Evolutionary conservation across 2,113 vertebrate genomes (phyloP).

Genomic region (Archilochus colubris): DNA sequence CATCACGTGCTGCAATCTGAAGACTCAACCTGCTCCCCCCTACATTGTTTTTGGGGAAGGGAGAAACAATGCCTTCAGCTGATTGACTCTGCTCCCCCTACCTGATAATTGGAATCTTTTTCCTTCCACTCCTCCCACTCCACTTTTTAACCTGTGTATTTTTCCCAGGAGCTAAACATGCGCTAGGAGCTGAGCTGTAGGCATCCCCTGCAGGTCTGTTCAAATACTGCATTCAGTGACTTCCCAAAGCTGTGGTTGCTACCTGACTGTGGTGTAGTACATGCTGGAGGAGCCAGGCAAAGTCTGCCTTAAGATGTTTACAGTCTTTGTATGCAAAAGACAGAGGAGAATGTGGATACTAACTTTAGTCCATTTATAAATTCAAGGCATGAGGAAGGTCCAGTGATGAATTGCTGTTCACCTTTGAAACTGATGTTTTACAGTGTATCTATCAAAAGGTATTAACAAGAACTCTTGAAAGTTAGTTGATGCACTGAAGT

Average conservation of each 20-base stretch:
- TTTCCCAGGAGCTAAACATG: background rate
- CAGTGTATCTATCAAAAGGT: background rate
- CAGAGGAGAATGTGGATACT: background rate
- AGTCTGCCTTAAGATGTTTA: background rate
- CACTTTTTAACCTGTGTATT: background rate
- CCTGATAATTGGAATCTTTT: conserved; percentile 18
- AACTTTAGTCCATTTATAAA: background rate
- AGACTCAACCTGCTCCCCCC: background rate
- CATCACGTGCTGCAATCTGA: background rate
- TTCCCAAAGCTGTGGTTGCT: background rate
- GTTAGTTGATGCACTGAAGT: background rate
- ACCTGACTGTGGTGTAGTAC: background rate
- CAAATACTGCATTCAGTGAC: background rate
- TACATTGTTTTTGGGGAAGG: conserved; percentile 19
- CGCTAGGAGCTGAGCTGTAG: background rate
- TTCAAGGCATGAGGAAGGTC: background rate
- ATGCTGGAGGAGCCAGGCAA: background rate
- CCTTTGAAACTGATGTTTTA: background rate
- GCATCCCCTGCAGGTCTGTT: conserved; percentile 45
- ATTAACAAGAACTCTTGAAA: background rate
- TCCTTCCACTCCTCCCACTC: background rate
- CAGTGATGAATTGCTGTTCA: background rate
- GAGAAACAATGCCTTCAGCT: conserved; percentile 1
- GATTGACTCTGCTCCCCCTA: conserved; percentile 26
- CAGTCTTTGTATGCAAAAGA: background rate